These are phyloP conservation scores for Ochotona princeps DNA, from an alignment of 2,113 vertebrate genomes.

Conservation along the genomic window DNA sequence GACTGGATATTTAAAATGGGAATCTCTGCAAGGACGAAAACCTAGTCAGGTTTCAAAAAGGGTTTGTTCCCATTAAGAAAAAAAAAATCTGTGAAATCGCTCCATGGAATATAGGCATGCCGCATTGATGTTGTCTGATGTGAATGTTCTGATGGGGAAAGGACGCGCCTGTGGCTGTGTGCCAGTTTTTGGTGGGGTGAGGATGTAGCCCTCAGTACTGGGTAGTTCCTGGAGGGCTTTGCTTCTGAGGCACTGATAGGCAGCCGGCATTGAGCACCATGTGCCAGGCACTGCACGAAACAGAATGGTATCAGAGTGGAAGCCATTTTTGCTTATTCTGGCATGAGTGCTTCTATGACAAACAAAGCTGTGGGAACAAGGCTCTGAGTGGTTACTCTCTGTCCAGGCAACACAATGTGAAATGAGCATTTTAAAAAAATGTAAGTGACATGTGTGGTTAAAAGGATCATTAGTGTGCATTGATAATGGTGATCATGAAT, in stretches of 20 bases:
- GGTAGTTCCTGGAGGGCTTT: neutral
- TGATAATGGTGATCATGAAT: neutral
- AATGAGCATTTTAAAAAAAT: neutral
- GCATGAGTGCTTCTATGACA: neutral
- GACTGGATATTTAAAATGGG: slow-evolving; percentile 33
- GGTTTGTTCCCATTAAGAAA: neutral
- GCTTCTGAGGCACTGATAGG: neutral
- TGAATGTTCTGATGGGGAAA: slow-evolving; percentile 4
- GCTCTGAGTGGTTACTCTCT: neutral
- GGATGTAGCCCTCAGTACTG: neutral
- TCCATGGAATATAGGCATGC: neutral
- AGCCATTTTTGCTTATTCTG: neutral
- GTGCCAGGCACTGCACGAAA: neutral
- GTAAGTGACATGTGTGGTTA: neutral
- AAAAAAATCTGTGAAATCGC: neutral
- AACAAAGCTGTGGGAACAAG: slow-evolving; percentile 3
- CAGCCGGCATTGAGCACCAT: neutral
- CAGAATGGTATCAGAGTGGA: neutral
- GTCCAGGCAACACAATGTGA: slow-evolving; percentile 6
- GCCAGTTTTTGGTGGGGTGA: neutral
- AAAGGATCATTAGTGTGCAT: neutral
- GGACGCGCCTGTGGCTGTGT: neutral
- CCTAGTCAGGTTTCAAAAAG: neutral
- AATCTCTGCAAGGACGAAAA: neutral
- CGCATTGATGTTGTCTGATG: neutral